A percentile compares a stretch with the other conserved stretches of the same genome.
Evolutionary conservation across 92 coral and sea anemone genomes (phyloP).

Genomic region (Zoanthus sansibaricus): DNA sequence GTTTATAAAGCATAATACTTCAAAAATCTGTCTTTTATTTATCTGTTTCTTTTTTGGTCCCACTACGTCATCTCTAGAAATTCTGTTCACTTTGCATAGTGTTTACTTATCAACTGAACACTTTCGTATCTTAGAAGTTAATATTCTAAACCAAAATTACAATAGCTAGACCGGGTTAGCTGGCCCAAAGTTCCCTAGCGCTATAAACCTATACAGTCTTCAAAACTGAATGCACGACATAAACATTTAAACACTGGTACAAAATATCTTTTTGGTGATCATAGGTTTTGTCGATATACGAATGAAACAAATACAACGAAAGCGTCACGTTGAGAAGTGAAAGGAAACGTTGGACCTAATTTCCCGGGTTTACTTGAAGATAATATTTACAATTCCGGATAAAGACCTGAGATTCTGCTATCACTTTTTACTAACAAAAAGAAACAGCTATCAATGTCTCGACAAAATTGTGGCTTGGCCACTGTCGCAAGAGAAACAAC

Average conservation of each 20-base stretch:
- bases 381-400: constrained; percentile 26
- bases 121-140: constrained; percentile 22
- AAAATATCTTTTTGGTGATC: constrained; percentile 30
- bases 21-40: constrained; percentile 50
- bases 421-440: constrained; percentile 14
- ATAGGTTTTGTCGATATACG: constrained; percentile 11
- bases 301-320: constrained; percentile 32
- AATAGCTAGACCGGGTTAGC: not conserved
- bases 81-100: constrained; percentile 12
- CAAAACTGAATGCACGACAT: constrained; percentile 17
- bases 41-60: constrained; percentile 28
- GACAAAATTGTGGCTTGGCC: constrained; percentile 50
- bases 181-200: not conserved
- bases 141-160: constrained; percentile 11
- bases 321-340: not conserved
- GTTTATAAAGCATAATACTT: constrained; percentile 41
- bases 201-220: constrained; percentile 40
- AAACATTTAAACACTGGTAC: constrained; percentile 15
- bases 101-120: not conserved
- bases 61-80: constrained; percentile 24
- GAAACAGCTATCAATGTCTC: constrained; percentile 9
- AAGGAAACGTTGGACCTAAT: not conserved
- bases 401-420: constrained; percentile 13
- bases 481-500: constrained; percentile 24
- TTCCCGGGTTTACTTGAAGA: constrained; percentile 12